Evolutionary conservation across 2,888 invertebrate genomes (phyloP).

Genomic region (Stegophylla sp.): DNA sequence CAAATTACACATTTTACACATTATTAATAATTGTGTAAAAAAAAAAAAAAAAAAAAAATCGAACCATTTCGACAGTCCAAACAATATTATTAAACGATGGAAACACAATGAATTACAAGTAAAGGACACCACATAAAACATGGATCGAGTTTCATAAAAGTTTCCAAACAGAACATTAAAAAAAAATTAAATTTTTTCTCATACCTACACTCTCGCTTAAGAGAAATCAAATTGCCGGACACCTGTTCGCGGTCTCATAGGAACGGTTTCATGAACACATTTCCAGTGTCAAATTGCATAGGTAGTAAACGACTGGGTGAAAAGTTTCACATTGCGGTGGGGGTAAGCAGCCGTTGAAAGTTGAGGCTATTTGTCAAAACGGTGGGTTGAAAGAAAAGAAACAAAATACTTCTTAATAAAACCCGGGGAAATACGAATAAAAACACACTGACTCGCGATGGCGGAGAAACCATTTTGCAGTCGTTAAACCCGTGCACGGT

Average conservation of each 20-base stretch:
- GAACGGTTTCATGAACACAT: slow-evolving; percentile 45
- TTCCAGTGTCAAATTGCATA: slow-evolving; percentile 46
- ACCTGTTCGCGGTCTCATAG: slow-evolving; percentile 43
- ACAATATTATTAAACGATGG: too few species aligned
- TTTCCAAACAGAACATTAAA: slow-evolving; percentile 35
- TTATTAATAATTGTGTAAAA: too few species aligned
- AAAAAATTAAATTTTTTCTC: slow-evolving; percentile 21
- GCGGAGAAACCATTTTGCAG: too few species aligned
- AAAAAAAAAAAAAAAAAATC: too few species aligned
- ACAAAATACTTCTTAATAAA: not conserved
- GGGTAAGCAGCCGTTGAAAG: slow-evolving; percentile 14
- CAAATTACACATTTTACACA: too few species aligned
- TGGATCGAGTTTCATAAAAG: not conserved
- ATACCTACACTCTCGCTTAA: slow-evolving; percentile 4
- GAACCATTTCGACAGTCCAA: too few species aligned
- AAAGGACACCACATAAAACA: too few species aligned
- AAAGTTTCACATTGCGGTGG: slow-evolving; percentile 10
- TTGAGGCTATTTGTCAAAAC: slow-evolving; percentile 48
- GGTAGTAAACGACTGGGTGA: slow-evolving; percentile 25
- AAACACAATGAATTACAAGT: too few species aligned
- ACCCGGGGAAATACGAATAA: not conserved
- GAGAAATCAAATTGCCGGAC: slow-evolving; percentile 43
- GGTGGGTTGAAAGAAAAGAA: not conserved
- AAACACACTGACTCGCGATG: not conserved
- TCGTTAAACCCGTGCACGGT: too few species aligned